Conservation (phyloP, 2,797 vertebrate species). For the Eremophila alpestris region DNA sequence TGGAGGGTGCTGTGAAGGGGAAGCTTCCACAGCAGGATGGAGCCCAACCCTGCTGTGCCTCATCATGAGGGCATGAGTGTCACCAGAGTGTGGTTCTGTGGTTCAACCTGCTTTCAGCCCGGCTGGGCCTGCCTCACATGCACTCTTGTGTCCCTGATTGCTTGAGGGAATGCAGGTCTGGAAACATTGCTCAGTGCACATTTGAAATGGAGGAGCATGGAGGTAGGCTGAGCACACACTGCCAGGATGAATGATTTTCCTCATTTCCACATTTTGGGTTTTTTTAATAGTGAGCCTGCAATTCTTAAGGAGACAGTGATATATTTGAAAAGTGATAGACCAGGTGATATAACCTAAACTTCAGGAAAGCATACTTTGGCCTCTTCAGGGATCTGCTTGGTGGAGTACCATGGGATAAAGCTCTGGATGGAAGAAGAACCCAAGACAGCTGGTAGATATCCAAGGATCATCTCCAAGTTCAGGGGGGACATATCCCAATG, state of each 20-base stretch:
- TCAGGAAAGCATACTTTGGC: neutral
- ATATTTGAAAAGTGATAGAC: neutral
- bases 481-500: accelerated
- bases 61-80: accelerated
- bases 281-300: neutral
- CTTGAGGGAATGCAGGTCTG: accelerated
- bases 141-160: accelerated
- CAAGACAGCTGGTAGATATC: neutral
- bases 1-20: neutral
- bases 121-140: accelerated
- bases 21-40: neutral
- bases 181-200: neutral
- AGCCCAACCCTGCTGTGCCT: neutral
- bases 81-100: neutral
- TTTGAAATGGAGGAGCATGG: neutral
- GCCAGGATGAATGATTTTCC: neutral
- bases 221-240: neutral
- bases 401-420: neutral
- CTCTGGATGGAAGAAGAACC: neutral
- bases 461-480: neutral
- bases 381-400: too few relatives aligned
- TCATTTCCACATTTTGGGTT: neutral
- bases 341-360: neutral
- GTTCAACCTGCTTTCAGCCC: neutral
- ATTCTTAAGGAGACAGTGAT: neutral